Evolutionary conservation across 2,888 invertebrate species (phyloP).

Genomic region (Eupelmus urozonus): DNA sequence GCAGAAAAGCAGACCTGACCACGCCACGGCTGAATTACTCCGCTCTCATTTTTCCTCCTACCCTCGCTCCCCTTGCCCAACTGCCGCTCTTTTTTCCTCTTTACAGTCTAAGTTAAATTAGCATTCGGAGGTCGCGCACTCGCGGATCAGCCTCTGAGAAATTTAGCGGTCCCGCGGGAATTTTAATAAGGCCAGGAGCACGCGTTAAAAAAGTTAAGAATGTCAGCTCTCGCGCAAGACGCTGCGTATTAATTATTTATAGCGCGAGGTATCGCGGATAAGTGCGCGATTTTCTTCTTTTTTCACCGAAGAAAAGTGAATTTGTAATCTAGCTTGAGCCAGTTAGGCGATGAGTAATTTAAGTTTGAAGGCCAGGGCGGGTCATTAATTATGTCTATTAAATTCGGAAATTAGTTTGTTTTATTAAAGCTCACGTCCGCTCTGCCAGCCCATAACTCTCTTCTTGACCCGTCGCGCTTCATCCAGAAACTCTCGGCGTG

Average conservation of each 20-base stretch:
- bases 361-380: too few relatives aligned
- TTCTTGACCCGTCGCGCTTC: too few relatives aligned
- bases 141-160: conserved; percentile 33
- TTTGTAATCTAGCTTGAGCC: too few relatives aligned
- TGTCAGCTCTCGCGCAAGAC: background rate
- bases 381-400: too few relatives aligned
- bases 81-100: background rate
- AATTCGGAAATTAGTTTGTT: too few relatives aligned
- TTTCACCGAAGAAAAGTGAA: too few relatives aligned
- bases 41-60: background rate
- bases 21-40: background rate
- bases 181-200: conserved; percentile 32
- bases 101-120: conserved; percentile 27
- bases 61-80: background rate
- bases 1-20: background rate
- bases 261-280: background rate
- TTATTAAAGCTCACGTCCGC: too few relatives aligned
- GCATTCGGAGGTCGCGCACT: conserved; percentile 22
- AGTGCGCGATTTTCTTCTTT: background rate
- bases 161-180: conserved; percentile 32
- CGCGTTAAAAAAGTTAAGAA: conserved; percentile 20
- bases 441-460: too few relatives aligned
- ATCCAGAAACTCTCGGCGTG: too few relatives aligned
- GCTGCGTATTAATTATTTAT: background rate
- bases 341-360: too few relatives aligned